Base-by-base conservation (phyloP, 2,113 vertebrate genomes). In the Amphiprion ocellaris region DNA sequence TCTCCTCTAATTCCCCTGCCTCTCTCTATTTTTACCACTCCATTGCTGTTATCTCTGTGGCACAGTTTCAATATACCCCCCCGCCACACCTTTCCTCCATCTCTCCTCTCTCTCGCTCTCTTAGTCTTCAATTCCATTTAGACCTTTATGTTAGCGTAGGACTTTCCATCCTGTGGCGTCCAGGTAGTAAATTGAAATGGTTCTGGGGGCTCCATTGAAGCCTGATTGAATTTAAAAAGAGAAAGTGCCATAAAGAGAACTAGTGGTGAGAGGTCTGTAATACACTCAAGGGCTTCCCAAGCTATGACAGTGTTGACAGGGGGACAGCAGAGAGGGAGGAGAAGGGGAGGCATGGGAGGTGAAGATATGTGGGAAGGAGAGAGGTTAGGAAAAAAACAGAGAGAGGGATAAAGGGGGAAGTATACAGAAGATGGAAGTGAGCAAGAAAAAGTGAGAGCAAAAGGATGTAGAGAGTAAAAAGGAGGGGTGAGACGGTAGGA, bases 161-260 rank as follows among this genome's bases (percentile, higher is more conserved):
- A 75, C 78, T 89, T 89, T 83, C 86, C 66, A 85, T 93, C 87
- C 87, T 83, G 82, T 79, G 77, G 85, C 68, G 11, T 90, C 74
- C 89, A 83, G 83, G 70, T 78, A 87, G 90, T 89, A 90, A 92
- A 92, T 89, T 87, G 89, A 92, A 93, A 92, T 90, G 86, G 86
- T 89, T 90, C 87, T 90, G 69, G 81, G 75, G 82, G 83, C 86
- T 74, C 86, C 69, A 90, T 69, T 86, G 83, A 88, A 83, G 83
- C 74, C 86, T 90, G 89, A 92, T 91, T 93, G 84, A 92, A 93
- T 90, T 90, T 88, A 90, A 88, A 90, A 90, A 83, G 87, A 90
- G 84, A 90, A 89, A 78, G 76, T 82, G 77, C 86, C 87, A 87
- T 90, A 83, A 92, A 90, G 91, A 87, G 82, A 90, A 92, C 74